These are phyloP conservation scores for Scaptomyza graminum DNA, from an alignment of 1,140 invertebrate genomes.

Conservation along the genomic window DNA sequence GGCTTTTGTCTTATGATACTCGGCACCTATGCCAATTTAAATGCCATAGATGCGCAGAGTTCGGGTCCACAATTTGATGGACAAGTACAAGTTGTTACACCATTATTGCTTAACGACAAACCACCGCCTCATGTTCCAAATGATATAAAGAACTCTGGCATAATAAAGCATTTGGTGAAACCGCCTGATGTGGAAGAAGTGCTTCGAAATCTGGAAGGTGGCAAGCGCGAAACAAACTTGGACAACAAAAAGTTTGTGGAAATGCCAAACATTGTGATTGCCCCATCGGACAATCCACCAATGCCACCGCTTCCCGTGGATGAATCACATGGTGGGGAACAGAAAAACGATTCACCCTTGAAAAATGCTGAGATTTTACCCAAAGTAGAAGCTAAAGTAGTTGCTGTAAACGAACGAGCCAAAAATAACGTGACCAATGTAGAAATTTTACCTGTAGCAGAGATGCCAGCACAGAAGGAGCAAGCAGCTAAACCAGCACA, in stretches of 20 bases:
- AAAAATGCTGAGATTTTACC: conserved; percentile 7
- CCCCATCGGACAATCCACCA: conserved; percentile 57
- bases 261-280: conserved; percentile 15
- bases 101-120: conserved; percentile 60
- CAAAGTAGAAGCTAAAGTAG: conserved; percentile 6
- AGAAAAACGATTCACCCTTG: conserved; percentile 19
- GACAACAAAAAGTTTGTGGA: conserved; percentile 35
- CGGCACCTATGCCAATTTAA: conserved; percentile 94
- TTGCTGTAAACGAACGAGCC: conserved; percentile 4
- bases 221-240: conserved; percentile 14
- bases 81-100: conserved; percentile 53
- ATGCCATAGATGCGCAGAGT: conserved; percentile 88
- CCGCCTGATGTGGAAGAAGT: conserved; percentile 26
- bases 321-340: conserved; percentile 50
- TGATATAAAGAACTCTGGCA: conserved; percentile 48
- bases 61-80: conserved; percentile 75
- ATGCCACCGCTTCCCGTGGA: conserved; percentile 70
- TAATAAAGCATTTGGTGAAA: conserved; percentile 55
- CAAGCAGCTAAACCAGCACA: conserved; percentile 1
- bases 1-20: conserved; percentile 92
- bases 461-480: background rate
- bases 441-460: background rate
- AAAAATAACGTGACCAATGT: conserved; percentile 29
- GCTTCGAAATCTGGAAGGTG: conserved; percentile 34
- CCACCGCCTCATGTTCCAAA: conserved; percentile 55